Base-by-base conservation (phyloP, 2,797 vertebrate species). In the Pantherophis vulpinus region DNA sequence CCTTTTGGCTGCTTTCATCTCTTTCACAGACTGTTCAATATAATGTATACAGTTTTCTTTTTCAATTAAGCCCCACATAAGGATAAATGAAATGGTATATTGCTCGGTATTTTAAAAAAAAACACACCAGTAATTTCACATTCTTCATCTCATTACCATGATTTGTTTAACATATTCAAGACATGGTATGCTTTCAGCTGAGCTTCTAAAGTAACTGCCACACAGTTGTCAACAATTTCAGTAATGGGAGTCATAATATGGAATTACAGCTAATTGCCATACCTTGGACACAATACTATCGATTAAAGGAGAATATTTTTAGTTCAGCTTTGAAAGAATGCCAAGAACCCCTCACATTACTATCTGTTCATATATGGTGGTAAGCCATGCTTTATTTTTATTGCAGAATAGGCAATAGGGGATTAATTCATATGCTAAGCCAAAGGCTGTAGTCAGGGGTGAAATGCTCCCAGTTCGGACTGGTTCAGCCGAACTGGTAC, bases 21-120 rank as follows among this genome's bases (percentile, higher is more conserved):
- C 74, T 93, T 88, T 91, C 14, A 25, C 29, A 91, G 90, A 20
- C 54, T 93, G 86, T 93, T 93, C 79, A 93, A 91, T 88, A 86
- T 79, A 91, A 88, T 60, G 87, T 51, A 55, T 79, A 83, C 59
- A 59, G 83, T 29, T 93, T 93, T 86, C 86, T 93, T 93, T 87
- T 91, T 88, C 86, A 88, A 88, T 91, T 93, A 93, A 74, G 86
- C 59, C 86, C 29, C 37, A 59, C 55, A 18, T 32, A 60, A 42
- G 25, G 27, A 10, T 93, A 88, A 88, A 88, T 37, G 66, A 63
- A 92, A 88, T 7, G 13, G 86, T 88, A 42, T 74, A 37, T 79
- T 91, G 88, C 54, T 86, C 9, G 12, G 60, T 47, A 55, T 70
- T 54, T 51, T 0, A 7, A 87, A 92, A 88, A 32, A 59, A 89